Base-by-base conservation (phyloP, 1,140 invertebrate species). In the Dufourea novaeangliae region DNA sequence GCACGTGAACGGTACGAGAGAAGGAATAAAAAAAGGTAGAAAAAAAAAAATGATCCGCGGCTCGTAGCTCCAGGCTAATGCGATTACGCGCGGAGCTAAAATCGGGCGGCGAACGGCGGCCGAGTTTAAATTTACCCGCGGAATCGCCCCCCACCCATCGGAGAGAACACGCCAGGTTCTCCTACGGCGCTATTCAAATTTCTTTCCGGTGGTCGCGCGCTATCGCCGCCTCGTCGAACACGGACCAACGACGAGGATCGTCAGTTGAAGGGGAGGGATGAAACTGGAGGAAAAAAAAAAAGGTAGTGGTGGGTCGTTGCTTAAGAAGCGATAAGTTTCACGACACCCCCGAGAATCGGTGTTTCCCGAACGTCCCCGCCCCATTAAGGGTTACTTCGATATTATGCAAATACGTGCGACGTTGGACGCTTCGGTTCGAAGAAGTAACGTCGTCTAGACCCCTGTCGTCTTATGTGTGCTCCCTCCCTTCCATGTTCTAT, bases 371-470 rank as follows among this genome's bases (percentile, higher is more conserved):
- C 81, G 77, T 69, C 70, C 50, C 62, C 78, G 71, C 71, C 73
- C 77, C 83, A 85, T 86, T 90, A 91, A 90, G 88, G 89, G 88
- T 88, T 90, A 90, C 90, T 89, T 88, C 88, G 89, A 91, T 91
- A 90, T 90, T 90, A 91, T 91, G 89, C 88, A 90, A 90, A 91
- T 91, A 82, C 85, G 81, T 87, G 90, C 90, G 88, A 89, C 82
- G 84, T 61, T 82, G 80, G 84, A n/a, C n/a, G n/a, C n/a, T n/a
- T n/a, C n/a, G n/a, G n/a, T n/a, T n/a, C 41, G 57, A 71, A 41
- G 62, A 61, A 56, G 76, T 81, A 82, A 82, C 69, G 71, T 83
- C 75, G 37, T 34, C 62, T 64, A 32, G 37, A 12, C 57, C 37
- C 17, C 32, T 27, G 41, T 44, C 25, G 66, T 37, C 61, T 27